Conservation (phyloP, 2,113 vertebrate species). For the Lepidothrix coronata region DNA sequence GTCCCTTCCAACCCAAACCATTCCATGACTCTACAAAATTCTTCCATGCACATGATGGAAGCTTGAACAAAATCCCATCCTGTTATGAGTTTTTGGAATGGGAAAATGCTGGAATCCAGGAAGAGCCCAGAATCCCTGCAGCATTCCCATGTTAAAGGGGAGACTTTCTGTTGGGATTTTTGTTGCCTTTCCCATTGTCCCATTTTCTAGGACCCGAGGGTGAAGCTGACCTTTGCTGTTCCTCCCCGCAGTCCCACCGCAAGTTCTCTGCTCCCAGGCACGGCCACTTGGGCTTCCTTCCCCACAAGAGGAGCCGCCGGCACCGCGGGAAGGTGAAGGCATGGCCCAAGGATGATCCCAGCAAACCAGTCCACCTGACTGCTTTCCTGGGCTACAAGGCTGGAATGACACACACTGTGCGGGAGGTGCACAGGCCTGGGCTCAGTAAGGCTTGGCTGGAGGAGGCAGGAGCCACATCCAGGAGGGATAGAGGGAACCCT, state of each 20-base stretch:
- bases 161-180: neutral
- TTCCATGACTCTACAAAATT: neutral
- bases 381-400: constrained; percentile 86
- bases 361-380: constrained; percentile 76
- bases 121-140: neutral
- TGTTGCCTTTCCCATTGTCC: neutral
- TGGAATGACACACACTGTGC: constrained; percentile 80
- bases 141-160: neutral
- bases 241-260: constrained; percentile 73
- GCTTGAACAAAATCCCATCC: neutral
- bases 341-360: constrained; percentile 80
- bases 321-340: constrained; percentile 83
- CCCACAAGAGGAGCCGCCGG: constrained; percentile 76
- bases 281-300: constrained; percentile 81
- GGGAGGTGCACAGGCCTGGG: constrained; percentile 77
- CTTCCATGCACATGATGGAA: rapidly evolving
- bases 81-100: rapidly evolving
- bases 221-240: neutral
- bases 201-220: neutral
- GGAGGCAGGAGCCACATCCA: neutral
- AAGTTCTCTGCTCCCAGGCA: constrained; percentile 84
- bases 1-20: neutral
- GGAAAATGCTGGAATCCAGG: neutral
- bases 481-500: neutral
- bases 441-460: constrained; percentile 73